Conservation (phyloP, 64 coral and sea anemone genomes). For the Actinia tenebrosa region DNA sequence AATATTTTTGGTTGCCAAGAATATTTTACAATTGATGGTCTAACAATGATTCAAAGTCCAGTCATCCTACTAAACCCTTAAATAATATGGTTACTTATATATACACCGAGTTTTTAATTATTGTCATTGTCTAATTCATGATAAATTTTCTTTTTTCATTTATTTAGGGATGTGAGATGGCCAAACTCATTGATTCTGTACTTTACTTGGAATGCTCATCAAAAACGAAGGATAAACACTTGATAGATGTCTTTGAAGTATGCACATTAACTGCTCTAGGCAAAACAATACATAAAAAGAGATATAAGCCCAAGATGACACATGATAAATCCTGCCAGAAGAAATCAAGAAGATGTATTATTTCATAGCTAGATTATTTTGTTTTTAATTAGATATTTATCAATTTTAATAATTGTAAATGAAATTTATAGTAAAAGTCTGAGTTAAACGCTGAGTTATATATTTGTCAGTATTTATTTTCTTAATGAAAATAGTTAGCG, state of each 20-base stretch:
- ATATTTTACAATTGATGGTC: no score
- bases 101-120: no score
- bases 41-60: no score
- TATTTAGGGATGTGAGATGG: constrained; percentile 26
- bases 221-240: constrained; percentile 35
- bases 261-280: constrained; percentile 31
- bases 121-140: neutral
- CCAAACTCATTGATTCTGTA: constrained; percentile 34
- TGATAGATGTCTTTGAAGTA: constrained; percentile 47
- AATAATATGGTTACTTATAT: no score
- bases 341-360: constrained; percentile 40
- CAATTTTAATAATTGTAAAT: neutral
- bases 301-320: constrained; percentile 29
- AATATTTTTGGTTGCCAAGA: no score
- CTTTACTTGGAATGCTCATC: constrained; percentile 44
- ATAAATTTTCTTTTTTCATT: neutral
- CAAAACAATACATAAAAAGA: constrained; percentile 51
- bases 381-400: neutral
- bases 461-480: no score
- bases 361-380: constrained; percentile 20
- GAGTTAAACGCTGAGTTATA: neutral
- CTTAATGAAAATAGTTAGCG: no score
- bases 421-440: neutral
- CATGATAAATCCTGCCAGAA: constrained; percentile 22
- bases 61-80: no score